Evolutionary conservation across 2,797 vertebrate species (phyloP).

Genomic region (Siniperca scherzeri): DNA sequence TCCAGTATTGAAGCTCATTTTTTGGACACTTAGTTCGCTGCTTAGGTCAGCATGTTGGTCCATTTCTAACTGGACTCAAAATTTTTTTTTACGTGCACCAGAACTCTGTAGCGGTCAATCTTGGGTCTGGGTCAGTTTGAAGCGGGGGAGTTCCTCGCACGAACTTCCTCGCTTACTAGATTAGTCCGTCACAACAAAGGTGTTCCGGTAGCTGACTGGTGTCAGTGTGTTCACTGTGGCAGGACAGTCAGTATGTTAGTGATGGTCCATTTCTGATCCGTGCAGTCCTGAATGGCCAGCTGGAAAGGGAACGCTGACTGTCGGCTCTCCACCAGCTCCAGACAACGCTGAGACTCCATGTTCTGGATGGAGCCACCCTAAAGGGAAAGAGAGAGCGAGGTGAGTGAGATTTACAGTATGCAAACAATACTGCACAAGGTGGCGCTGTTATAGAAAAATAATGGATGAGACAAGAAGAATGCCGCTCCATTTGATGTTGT

Average conservation of each 20-base stretch:
- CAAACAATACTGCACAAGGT: neutral
- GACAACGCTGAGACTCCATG: slow-evolving; percentile 91
- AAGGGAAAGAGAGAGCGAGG: slow-evolving; percentile 31
- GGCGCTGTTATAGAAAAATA: neutral
- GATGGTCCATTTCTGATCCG: slow-evolving; percentile 94
- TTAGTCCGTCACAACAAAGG: neutral
- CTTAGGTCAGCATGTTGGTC: slow-evolving; percentile 38
- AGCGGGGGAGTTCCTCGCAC: neutral
- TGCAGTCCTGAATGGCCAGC: slow-evolving; percentile 93
- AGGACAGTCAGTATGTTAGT: slow-evolving; percentile 89
- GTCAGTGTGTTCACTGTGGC: slow-evolving; percentile 63
- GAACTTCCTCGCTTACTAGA: neutral
- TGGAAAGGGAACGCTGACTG: slow-evolving; percentile 91
- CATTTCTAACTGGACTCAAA: slow-evolving; percentile 4
- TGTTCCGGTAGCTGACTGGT: neutral
- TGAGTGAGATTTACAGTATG: neutral
- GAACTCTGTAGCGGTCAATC: slow-evolving; percentile 3
- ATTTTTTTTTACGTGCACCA: neutral
- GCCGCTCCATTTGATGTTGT: neutral
- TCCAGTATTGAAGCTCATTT: slow-evolving; percentile 16
- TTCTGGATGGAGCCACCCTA: slow-evolving; percentile 96
- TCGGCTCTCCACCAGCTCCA: slow-evolving; percentile 91
- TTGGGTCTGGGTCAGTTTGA: slow-evolving; percentile 2
- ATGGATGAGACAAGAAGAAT: neutral
- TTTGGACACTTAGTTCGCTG: slow-evolving; percentile 35